Conservation (phyloP, 2,797 vertebrate species). For the Sparidentex hasta region DNA sequence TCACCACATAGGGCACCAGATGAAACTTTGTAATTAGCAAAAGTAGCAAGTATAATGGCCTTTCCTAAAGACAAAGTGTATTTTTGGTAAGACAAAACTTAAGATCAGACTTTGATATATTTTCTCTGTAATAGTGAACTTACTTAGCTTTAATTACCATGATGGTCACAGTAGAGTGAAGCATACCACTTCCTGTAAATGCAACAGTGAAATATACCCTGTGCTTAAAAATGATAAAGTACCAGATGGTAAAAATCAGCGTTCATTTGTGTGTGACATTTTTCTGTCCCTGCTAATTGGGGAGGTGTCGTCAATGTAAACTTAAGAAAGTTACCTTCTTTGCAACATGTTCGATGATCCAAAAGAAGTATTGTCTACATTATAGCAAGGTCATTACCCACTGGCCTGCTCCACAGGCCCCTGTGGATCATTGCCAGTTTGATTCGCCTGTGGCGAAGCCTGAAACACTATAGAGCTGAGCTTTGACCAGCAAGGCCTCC, state of each 20-base stretch:
- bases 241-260: background rate
- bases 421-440: slow-evolving; percentile 32
- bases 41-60: slow-evolving; percentile 13
- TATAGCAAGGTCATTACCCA: slow-evolving; percentile 46
- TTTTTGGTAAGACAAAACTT: slow-evolving; percentile 23
- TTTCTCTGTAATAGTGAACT: slow-evolving; percentile 8
- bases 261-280: background rate
- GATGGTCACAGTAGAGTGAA: background rate
- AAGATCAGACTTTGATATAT: background rate
- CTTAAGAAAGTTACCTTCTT: slow-evolving; percentile 21
- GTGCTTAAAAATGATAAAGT: background rate
- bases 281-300: slow-evolving; percentile 2
- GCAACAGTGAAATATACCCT: background rate
- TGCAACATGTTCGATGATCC: slow-evolving; percentile 1
- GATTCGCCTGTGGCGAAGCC: slow-evolving; percentile 57
- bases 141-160: background rate
- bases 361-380: slow-evolving; percentile 20
- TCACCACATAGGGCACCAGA: slow-evolving; percentile 21
- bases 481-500: slow-evolving; percentile 56
- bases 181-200: background rate
- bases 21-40: slow-evolving; percentile 24
- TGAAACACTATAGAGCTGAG: slow-evolving; percentile 49
- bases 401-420: slow-evolving; percentile 32
- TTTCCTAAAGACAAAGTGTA: slow-evolving; percentile 11
- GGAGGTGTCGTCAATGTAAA: background rate